Percentiles rank a stretch among this genome's conserved stretches.
phyloP scores from a whole-genome alignment of 1,140 invertebrate genomes.

The Neelides sp. region DNA sequence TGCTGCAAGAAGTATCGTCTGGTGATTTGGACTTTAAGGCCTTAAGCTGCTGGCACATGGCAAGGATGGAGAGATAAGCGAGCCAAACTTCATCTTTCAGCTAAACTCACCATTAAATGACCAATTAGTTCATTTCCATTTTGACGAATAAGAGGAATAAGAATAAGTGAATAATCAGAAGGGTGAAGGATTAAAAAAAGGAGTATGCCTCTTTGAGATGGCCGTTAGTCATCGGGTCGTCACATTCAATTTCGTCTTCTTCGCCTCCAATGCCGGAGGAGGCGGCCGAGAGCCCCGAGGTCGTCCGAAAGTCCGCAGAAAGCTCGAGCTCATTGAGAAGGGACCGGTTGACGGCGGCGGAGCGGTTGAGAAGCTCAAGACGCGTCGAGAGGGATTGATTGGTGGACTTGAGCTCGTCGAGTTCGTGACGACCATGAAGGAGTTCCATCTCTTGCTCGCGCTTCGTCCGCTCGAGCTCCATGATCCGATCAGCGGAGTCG shows the following conservation, averaged over 20 bases:
- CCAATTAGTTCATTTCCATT: no score
- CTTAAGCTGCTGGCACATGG: constrained; percentile 37
- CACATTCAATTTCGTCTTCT: constrained; percentile 37
- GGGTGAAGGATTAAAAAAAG: constrained; percentile 14
- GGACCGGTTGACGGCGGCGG: constrained; percentile 36
- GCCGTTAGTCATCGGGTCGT: constrained; percentile 29
- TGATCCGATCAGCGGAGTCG: constrained; percentile 74
- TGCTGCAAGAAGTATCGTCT: constrained; percentile 19
- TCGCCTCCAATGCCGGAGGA: constrained; percentile 32
- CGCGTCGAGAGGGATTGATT: constrained; percentile 19
- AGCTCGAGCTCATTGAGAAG: constrained; percentile 44
- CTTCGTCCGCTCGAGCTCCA: constrained; percentile 65
- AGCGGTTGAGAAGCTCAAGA: constrained; percentile 31
- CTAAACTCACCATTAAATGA: no score
- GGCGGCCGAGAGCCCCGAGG: constrained; percentile 28
- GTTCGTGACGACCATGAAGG: constrained; percentile 22
- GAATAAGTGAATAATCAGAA: no score
- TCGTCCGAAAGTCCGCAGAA: constrained; percentile 34
- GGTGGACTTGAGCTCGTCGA: constrained; percentile 24
- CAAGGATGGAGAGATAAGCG: constrained; percentile 38
- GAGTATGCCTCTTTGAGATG: constrained; percentile 30
- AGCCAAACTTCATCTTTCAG: constrained; percentile 41
- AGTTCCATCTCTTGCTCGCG: constrained; percentile 65
- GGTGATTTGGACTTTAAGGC: constrained; percentile 23
- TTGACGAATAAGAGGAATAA: no score